phyloP scores from a whole-genome alignment of 1,140 invertebrate species.

The Drosophila truncata region DNA sequence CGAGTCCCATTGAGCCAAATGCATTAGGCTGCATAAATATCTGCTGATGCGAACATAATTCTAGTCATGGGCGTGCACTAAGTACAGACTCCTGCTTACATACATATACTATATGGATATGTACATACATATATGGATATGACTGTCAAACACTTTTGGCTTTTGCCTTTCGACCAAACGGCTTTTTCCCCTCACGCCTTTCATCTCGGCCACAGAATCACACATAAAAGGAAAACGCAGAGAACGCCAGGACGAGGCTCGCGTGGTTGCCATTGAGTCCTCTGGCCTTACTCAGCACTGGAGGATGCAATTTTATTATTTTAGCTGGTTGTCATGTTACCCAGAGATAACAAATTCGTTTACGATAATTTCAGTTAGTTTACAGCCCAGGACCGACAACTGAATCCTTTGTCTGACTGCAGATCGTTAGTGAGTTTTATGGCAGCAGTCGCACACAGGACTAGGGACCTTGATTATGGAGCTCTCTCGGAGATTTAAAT shows the following conservation, averaged over 20 bases:
- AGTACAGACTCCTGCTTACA: constrained; percentile 18
- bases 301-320: constrained; percentile 61
- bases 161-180: constrained; percentile 24
- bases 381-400: constrained; percentile 22
- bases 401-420: constrained; percentile 35
- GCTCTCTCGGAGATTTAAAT: neutral
- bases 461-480: too few relatives aligned
- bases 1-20: constrained; percentile 35
- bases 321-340: constrained; percentile 54
- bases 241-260: neutral
- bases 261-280: constrained; percentile 1
- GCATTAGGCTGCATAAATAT: constrained; percentile 62
- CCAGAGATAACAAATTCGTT: constrained; percentile 56
- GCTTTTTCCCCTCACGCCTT: neutral
- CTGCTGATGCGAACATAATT: constrained; percentile 57
- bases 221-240: constrained; percentile 43
- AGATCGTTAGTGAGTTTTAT: constrained; percentile 45
- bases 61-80: constrained; percentile 31
- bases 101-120: neutral
- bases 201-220: too few relatives aligned
- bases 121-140: neutral
- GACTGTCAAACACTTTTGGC: constrained; percentile 42
- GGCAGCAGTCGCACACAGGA: constrained; percentile 6
- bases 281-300: constrained; percentile 13
- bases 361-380: constrained; percentile 59